Percentiles rank a stretch among this genome's conserved stretches.
Conservation (phyloP, 2,113 vertebrate species). For the Nymphicus hollandicus region DNA sequence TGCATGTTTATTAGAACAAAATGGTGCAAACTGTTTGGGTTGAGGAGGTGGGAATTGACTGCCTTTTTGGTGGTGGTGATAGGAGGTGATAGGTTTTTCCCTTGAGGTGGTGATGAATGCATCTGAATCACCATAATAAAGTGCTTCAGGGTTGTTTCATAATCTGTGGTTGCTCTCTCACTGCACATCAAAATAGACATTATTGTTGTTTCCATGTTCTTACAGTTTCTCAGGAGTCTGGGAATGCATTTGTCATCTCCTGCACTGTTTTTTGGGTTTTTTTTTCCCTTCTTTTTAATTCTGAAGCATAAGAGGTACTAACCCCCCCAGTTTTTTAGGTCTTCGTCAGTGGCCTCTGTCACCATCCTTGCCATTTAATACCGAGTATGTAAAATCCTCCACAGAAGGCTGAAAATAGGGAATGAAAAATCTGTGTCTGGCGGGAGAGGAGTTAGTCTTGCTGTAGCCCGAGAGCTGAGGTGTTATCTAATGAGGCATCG, state of each 20-base stretch:
- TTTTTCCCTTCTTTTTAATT: background rate
- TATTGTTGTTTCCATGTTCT: background rate
- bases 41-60: background rate
- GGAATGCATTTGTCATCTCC: background rate
- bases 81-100: background rate
- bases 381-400: background rate
- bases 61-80: background rate
- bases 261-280: background rate
- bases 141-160: background rate
- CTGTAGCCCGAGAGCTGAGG: background rate
- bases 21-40: background rate
- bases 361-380: background rate
- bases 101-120: background rate
- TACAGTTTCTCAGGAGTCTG: background rate
- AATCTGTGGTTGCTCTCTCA: background rate
- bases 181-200: background rate
- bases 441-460: fast-evolving
- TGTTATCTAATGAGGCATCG: background rate
- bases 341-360: background rate
- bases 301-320: background rate
- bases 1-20: background rate
- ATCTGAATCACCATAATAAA: slow-evolving; percentile 4
- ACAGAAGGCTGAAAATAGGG: background rate
- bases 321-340: background rate
- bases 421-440: background rate